A percentile compares a stretch with the other conserved stretches of the same genome.
These are phyloP conservation scores for Porites lutea DNA, from an alignment of 64 coral and sea anemone genomes.

Conservation along the genomic window DNA sequence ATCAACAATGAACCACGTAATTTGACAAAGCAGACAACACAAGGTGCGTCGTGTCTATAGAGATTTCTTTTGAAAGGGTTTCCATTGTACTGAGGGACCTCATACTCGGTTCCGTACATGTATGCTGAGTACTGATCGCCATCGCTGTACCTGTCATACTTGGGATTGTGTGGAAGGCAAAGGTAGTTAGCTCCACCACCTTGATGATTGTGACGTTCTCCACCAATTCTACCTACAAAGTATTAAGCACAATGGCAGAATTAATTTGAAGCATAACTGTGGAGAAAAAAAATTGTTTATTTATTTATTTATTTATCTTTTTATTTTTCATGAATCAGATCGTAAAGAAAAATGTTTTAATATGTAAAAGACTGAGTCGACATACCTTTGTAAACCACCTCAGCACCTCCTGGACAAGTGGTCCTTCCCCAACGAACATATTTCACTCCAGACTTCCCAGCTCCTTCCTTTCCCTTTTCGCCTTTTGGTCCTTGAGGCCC, in stretches of 20 bases:
- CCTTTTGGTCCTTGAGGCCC: too few relatives aligned
- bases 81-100: neutral
- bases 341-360: too few relatives aligned
- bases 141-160: slow-evolving; percentile 17
- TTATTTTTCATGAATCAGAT: too few relatives aligned
- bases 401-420: neutral
- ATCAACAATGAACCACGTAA: slow-evolving; percentile 37
- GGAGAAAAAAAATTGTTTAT: too few relatives aligned
- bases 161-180: slow-evolving; percentile 41
- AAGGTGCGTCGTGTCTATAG: neutral
- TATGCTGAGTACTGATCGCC: neutral
- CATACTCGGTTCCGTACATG: slow-evolving; percentile 28
- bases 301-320: too few relatives aligned
- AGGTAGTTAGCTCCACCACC: slow-evolving; percentile 31
- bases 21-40: slow-evolving; percentile 39
- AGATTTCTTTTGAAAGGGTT: neutral
- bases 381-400: slow-evolving; percentile 3
- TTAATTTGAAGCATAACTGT: too few relatives aligned
- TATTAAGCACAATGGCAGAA: too few relatives aligned
- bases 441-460: too few relatives aligned
- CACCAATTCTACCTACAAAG: neutral
- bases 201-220: neutral
- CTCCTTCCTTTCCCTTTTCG: too few relatives aligned
- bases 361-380: too few relatives aligned
- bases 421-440: neutral